These are phyloP conservation scores for Gasterosteus nipponicus DNA, from an alignment of 2,113 vertebrate genomes.

Conservation along the genomic window DNA sequence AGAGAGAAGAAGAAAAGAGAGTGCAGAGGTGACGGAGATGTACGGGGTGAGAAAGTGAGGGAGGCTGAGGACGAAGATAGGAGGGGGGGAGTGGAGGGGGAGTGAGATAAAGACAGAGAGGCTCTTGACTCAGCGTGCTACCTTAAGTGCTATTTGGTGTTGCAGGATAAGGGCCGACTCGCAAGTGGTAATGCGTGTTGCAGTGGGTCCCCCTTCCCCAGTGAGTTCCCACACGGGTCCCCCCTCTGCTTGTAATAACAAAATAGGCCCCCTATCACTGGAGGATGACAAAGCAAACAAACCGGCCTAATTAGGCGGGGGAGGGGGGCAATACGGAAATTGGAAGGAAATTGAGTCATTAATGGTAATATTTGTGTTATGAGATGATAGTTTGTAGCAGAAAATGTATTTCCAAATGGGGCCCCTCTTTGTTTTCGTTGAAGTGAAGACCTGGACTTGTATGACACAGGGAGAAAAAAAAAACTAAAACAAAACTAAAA, in stretches of 20 bases:
- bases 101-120: slow-evolving; percentile 40
- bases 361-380: slow-evolving; percentile 74
- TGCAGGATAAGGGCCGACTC: slow-evolving; percentile 11
- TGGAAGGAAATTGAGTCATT: slow-evolving; percentile 75
- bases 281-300: slow-evolving; percentile 75
- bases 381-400: slow-evolving; percentile 52
- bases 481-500: slow-evolving; percentile 3
- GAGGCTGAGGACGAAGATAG: slow-evolving; percentile 15
- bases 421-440: slow-evolving; percentile 49
- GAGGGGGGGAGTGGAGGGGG: too few relatives aligned
- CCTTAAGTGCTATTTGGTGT: slow-evolving; percentile 33
- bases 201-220: slow-evolving; percentile 19
- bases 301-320: slow-evolving; percentile 61
- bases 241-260: slow-evolving; percentile 61
- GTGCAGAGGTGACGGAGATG: slow-evolving; percentile 13
- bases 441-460: slow-evolving; percentile 38
- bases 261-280: slow-evolving; percentile 53
- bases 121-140: slow-evolving; percentile 42
- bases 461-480: slow-evolving; percentile 18
- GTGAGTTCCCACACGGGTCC: slow-evolving; percentile 43
- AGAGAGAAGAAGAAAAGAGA: slow-evolving; percentile 10
- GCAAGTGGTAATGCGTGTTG: not conserved
- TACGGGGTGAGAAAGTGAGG: not conserved
- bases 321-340: slow-evolving; percentile 70
- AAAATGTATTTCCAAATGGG: slow-evolving; percentile 65